These are phyloP conservation scores for Electrophaes corylata DNA, from an alignment of 2,888 invertebrate species.

Conservation along the genomic window DNA sequence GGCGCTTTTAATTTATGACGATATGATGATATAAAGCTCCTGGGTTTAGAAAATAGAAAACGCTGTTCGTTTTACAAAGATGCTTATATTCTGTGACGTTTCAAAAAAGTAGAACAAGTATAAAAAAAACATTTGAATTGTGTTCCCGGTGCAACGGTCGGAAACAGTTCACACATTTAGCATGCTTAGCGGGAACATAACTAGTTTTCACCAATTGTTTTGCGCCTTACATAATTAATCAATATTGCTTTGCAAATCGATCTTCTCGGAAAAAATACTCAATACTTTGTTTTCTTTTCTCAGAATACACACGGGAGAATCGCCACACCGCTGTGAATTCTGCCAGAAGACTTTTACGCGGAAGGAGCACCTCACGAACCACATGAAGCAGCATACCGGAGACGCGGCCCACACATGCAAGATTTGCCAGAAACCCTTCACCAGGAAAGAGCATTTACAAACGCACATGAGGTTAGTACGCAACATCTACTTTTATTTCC, in stretches of 20 bases:
- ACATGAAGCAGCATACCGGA: conserved; percentile 88
- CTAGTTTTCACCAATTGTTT: background rate
- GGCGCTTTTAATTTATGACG: no score
- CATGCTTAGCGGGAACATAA: no score
- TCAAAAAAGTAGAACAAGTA: no score
- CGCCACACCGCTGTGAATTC: conserved; percentile 90
- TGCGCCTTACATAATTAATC: background rate
- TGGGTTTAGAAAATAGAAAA: no score
- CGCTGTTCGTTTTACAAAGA: no score
- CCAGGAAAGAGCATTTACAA: conserved; percentile 89
- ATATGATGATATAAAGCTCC: no score
- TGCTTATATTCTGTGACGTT: no score
- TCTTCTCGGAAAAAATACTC: background rate
- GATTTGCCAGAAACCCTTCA: conserved; percentile 89
- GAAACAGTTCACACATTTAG: no score
- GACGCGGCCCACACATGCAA: conserved; percentile 89
- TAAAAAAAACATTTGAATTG: no score
- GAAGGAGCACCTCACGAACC: conserved; percentile 89
- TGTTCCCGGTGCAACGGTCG: no score
- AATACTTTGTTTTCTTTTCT: conserved; percentile 20
- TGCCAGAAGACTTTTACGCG: conserved; percentile 90
- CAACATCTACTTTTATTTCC: no score
- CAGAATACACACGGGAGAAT: conserved; percentile 87
- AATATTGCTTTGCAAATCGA: conserved; percentile 7
- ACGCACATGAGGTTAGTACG: conserved; percentile 89